Evolutionary conservation across 2,797 vertebrate species (phyloP).

Genomic region (Ciconia nigra): DNA sequence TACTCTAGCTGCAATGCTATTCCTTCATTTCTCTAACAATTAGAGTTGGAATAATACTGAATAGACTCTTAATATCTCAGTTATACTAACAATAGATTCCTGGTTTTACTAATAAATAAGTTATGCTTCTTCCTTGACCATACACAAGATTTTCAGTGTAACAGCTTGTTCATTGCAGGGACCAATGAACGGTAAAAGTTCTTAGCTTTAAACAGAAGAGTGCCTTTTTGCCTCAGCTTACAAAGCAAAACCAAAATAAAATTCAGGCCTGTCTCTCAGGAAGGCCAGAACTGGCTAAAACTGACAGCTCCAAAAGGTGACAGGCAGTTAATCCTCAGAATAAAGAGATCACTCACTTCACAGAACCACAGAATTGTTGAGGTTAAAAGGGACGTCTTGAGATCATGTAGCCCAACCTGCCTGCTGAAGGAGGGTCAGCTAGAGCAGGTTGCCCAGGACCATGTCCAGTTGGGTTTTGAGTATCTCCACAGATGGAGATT

Average conservation of each 20-base stretch:
- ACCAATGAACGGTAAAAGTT: background rate
- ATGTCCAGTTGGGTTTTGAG: accelerated
- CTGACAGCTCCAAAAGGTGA: background rate
- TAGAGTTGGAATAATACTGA: background rate
- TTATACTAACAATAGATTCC: background rate
- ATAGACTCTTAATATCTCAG: background rate
- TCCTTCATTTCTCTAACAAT: too few species aligned
- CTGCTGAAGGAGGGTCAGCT: background rate
- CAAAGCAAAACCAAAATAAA: background rate
- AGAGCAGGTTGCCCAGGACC: background rate
- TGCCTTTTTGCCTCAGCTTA: background rate
- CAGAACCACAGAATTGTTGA: background rate
- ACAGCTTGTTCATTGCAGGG: background rate
- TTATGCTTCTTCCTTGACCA: background rate
- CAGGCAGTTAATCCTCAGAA: background rate
- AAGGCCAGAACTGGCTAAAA: background rate
- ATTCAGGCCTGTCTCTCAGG: background rate
- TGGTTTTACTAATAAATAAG: background rate
- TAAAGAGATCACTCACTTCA: background rate
- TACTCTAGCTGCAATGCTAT: too few species aligned
- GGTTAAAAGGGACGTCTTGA: background rate
- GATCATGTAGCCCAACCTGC: background rate
- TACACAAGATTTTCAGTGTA: background rate
- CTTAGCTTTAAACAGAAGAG: background rate
- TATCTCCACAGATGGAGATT: background rate